Base-by-base conservation (phyloP, 2,888 invertebrate genomes). In the Agrilus biguttatus region DNA sequence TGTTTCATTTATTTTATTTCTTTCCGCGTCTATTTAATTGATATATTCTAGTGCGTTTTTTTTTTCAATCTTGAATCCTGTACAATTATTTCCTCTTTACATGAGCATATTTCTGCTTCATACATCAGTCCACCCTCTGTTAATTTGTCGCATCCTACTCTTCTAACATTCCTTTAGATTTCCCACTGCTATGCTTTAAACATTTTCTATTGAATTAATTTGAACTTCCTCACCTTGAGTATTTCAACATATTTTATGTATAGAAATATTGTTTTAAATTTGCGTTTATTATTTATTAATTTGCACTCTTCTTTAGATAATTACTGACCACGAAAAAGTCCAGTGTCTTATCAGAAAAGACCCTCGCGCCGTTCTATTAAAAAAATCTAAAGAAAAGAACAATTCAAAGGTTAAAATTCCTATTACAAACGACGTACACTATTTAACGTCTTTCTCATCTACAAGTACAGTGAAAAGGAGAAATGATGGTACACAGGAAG, bases 341-440 rank as follows among this genome's bases (percentile, higher is more conserved):
- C 68, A 72, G 47, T 69, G 67, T 51, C 56, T 73, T 28, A 54
- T 73, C 14, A 61, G 73, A 46, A 58, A 65, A 46, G 70, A 70
- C 47, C 55, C 58, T 5, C 62, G 58, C 45, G 39, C 36, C 37
- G 33, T 48, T 10, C 28, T 28, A 2, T 40, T 43, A 8, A 14
- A 8, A 8, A 41, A 44, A 37, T 21, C 42, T 14, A 55, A 56
- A 42, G 51, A 55, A 38, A 62, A 63, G 35, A 53, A 57, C 21
- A 47, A 62, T 13, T 55, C 64, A 5, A 73, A 72, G 58, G 54
- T 65, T 2, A 66, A 65, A 52, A 54, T 60, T 4, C 65, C 69
- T 2, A 54, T 67, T 14, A 62, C 67, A 5, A 64, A 63, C 33
- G 61, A 68, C 46, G 73, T 70, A 1, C 67, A 72, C 48, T 74